These are phyloP conservation scores for Branchellion lobata DNA, from an alignment of 2,888 invertebrate species.

Conservation along the genomic window DNA sequence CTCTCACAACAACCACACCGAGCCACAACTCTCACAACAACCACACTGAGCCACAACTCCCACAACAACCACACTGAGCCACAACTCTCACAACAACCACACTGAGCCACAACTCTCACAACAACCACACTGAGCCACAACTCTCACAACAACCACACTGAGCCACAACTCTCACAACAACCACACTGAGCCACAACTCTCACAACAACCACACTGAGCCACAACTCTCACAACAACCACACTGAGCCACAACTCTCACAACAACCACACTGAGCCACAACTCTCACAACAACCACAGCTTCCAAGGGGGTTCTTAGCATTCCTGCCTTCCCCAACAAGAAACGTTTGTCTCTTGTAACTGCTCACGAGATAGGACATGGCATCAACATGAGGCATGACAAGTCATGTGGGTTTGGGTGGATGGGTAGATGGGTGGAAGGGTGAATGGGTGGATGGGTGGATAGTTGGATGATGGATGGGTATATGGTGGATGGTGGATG, in stretches of 20 bases:
- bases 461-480: neutral
- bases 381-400: conserved; percentile 33
- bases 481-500: neutral
- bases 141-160: neutral
- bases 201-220: no score
- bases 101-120: neutral
- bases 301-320: conserved; percentile 6
- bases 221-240: no score
- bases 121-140: neutral
- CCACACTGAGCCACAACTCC: no score
- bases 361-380: conserved; percentile 34
- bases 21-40: no score
- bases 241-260: no score
- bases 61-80: no score
- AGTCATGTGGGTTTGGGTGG: neutral
- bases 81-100: no score
- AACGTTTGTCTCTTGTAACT: neutral
- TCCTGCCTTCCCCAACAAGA: neutral
- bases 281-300: no score
- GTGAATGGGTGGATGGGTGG: neutral
- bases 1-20: no score
- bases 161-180: neutral
- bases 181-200: no score
- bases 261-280: no score
- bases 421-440: neutral